Base-by-base conservation (phyloP, 53 echinoderm and acorn worm species). In the Paelopatides confundens region DNA sequence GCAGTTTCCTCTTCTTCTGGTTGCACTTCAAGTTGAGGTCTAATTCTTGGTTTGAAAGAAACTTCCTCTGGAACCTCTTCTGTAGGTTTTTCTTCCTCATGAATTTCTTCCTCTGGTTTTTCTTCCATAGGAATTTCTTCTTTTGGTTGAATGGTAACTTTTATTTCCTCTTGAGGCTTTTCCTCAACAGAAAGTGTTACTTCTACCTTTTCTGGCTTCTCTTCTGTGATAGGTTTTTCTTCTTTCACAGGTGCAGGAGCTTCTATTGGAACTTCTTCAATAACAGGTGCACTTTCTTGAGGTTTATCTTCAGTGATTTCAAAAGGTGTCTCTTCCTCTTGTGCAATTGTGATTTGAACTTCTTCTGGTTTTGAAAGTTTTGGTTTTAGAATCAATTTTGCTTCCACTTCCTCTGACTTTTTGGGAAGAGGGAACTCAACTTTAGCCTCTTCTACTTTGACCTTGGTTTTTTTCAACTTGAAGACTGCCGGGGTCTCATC, bases 41-140 rank as follows among this genome's bases (percentile, higher is more conserved):
- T 79, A 33, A 79, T 50, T 32, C 79, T 79, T 51, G 79, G 79
- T 40, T 76, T 76, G 15, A 58, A 52, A 43, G 86, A 40, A 77
- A 71, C 37, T 62, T 94, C 87, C 28, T 87, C 86, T 0, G 89
- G 89, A 66, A 46, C 48, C 85, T 92, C 69, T 33, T 85, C 21
- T 65, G 35, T 14, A 36, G 86, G 48, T 77, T 66, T 46, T 65
- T 86, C 87, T 88, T 92, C 87, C 23, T 52, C 86, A 23, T 82
- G 87, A 83, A 31, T 82, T 8, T 83, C 77, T 71, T 83, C 87
- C 21, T 66, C 63, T 15, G 93, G 47, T 2, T 77, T 74, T 54
- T 90, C 90, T 82, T 82, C 87, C 28, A 86, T 92, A 12, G 94
- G 87, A 18, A 40, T 67, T 21, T 87, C 77, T 51, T 89, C 87